A percentile compares a stretch with the other conserved stretches of the same genome.
These are phyloP conservation scores for Ectemnius continuus DNA, from an alignment of 2,888 invertebrate genomes.

Conservation along the genomic window DNA sequence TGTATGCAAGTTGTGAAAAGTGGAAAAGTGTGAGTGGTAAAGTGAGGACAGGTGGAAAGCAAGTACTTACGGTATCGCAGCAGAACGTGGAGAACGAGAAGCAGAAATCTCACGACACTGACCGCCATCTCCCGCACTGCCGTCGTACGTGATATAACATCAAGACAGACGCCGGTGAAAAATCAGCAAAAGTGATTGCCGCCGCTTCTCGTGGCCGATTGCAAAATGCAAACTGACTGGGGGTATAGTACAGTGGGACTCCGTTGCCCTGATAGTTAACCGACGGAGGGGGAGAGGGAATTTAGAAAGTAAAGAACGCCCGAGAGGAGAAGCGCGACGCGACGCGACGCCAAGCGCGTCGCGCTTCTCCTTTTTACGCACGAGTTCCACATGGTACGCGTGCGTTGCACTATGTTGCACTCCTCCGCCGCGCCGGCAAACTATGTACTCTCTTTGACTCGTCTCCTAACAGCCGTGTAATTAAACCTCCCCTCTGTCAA, in stretches of 20 bases:
- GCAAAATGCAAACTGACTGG: conserved; percentile 70
- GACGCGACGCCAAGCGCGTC: conserved; percentile 18
- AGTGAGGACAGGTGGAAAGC: background rate
- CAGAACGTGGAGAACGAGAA: conserved; percentile 60
- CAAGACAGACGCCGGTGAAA: conserved; percentile 67
- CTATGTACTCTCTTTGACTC: background rate
- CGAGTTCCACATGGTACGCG: conserved; percentile 11
- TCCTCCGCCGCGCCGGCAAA: background rate
- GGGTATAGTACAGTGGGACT: conserved; percentile 35
- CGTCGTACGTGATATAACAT: conserved; percentile 74
- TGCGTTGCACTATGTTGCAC: background rate
- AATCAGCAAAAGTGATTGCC: conserved; percentile 71
- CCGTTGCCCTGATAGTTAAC: conserved; percentile 3
- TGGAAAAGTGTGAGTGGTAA: no score
- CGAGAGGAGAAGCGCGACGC: conserved; percentile 3
- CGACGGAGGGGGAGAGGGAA: conserved; percentile 64
- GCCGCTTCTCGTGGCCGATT: conserved; percentile 64
- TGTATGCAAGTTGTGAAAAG: no score
- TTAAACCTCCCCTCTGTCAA: conserved; percentile 8
- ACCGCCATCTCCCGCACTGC: conserved; percentile 75
- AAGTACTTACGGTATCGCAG: conserved; percentile 68
- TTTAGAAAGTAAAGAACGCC: conserved; percentile 71
- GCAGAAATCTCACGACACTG: conserved; percentile 70
- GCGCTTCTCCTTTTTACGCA: conserved; percentile 16
- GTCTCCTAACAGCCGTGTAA: conserved; percentile 17